Conservation (phyloP, 1,140 invertebrate genomes). For the Drosophila rufa region DNA sequence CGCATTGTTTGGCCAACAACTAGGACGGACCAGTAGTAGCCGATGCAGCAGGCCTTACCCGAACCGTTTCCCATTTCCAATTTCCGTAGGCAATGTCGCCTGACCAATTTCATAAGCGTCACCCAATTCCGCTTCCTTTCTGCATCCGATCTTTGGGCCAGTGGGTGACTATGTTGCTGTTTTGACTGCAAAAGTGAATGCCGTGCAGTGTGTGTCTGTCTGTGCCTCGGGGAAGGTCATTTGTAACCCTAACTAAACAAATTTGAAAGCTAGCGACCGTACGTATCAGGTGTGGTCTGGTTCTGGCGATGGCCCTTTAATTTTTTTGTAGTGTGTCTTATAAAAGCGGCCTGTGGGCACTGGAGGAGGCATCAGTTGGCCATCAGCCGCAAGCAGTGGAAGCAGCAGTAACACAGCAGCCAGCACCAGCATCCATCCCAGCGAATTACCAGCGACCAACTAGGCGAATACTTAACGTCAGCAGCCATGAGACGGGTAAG, state of each 20-base stretch:
- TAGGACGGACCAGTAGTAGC: neutral
- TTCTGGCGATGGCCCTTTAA: slow-evolving; percentile 66
- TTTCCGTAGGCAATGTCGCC: slow-evolving; percentile 60
- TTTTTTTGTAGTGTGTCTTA: slow-evolving; percentile 28
- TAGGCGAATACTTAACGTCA: slow-evolving; percentile 73
- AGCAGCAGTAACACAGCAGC: slow-evolving; percentile 17
- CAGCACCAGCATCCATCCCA: slow-evolving; percentile 29
- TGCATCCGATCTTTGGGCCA: slow-evolving; percentile 14
- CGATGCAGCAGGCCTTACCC: slow-evolving; percentile 10
- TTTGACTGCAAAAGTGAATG: slow-evolving; percentile 69
- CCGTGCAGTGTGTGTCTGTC: slow-evolving; percentile 32
- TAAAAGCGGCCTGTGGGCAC: slow-evolving; percentile 55
- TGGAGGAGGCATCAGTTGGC: slow-evolving; percentile 60
- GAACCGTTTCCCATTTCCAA: slow-evolving; percentile 57
- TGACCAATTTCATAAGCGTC: slow-evolving; percentile 46
- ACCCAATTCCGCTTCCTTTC: slow-evolving; percentile 1
- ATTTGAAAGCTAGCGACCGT: slow-evolving; percentile 71
- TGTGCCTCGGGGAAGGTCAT: slow-evolving; percentile 62
- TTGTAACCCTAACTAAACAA: slow-evolving; percentile 82
- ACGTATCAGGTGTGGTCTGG: slow-evolving; percentile 73
- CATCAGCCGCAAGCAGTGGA: slow-evolving; percentile 36
- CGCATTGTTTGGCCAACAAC: slow-evolving; percentile 37
- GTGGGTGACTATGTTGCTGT: slow-evolving; percentile 50
- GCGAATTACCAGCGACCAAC: slow-evolving; percentile 59
- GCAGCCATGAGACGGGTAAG: slow-evolving; percentile 78